Conservation (phyloP, 2,113 vertebrate genomes). For the Oryzias woworae region DNA sequence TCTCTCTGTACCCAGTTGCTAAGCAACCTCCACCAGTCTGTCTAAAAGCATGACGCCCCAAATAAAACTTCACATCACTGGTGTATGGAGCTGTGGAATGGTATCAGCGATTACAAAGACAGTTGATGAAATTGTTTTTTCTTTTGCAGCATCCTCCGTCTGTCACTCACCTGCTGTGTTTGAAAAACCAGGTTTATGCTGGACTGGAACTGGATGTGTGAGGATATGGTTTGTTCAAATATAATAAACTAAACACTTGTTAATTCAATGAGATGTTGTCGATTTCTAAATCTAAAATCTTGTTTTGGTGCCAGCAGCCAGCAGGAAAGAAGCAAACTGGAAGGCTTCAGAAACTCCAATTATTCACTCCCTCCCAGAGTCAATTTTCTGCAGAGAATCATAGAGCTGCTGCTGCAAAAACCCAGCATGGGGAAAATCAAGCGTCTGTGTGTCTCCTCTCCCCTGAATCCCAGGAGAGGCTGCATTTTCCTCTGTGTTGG, state of each 20-base stretch:
- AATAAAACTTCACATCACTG: slow-evolving; percentile 60
- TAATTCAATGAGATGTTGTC: slow-evolving; percentile 26
- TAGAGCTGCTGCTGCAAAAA: slow-evolving; percentile 34
- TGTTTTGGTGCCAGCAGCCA: slow-evolving; percentile 10
- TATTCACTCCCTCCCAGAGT: slow-evolving; percentile 34
- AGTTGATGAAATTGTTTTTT: slow-evolving; percentile 3
- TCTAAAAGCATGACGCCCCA: slow-evolving; percentile 61
- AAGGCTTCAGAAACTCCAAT: slow-evolving; percentile 39
- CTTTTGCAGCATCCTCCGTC: neutral
- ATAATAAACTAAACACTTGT: slow-evolving; percentile 7
- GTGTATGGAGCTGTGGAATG: slow-evolving; percentile 48
- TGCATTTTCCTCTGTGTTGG: slow-evolving; percentile 34
- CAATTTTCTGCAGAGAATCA: slow-evolving; percentile 60
- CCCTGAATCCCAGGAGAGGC: slow-evolving; percentile 37
- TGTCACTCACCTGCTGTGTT: neutral
- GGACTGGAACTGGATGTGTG: neutral
- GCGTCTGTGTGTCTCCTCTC: slow-evolving; percentile 44
- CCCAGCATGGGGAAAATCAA: slow-evolving; percentile 55
- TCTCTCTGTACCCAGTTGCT: slow-evolving; percentile 76
- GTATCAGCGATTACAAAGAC: slow-evolving; percentile 13
- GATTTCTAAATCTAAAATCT: slow-evolving; percentile 3
- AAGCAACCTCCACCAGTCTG: slow-evolving; percentile 70
- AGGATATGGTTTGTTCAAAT: neutral
- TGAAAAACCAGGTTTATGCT: neutral
- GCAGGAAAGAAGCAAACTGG: slow-evolving; percentile 13